phyloP scores from a whole-genome alignment of 2,113 vertebrate genomes.

The Albula glossodonta region DNA sequence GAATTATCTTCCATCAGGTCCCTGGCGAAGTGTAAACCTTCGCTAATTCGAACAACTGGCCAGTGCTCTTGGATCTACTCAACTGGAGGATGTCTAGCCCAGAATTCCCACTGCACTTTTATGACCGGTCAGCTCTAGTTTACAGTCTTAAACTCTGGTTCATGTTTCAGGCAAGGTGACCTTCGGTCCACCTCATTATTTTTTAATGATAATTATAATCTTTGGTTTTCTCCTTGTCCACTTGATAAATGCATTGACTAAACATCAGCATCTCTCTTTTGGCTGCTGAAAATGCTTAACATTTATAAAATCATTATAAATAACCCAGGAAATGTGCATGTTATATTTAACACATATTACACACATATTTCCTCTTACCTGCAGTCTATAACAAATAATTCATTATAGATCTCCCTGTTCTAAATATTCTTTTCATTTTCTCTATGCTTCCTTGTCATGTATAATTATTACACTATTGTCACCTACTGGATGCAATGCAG shows the following conservation, averaged over 20 bases:
- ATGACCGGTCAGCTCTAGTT: slow-evolving; percentile 2
- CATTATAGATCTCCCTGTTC: no score
- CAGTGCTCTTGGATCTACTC: not conserved
- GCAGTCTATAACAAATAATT: no score
- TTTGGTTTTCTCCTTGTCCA: not conserved
- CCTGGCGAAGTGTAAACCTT: not conserved
- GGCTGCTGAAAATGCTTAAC: not conserved
- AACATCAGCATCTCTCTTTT: not conserved
- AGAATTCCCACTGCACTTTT: not conserved
- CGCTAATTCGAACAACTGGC: not conserved
- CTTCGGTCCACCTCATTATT: not conserved
- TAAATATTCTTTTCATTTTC: no score
- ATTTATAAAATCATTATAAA: not conserved
- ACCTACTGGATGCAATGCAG: no score
- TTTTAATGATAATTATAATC: slow-evolving; percentile 13
- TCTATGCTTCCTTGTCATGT: no score
- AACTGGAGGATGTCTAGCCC: not conserved
- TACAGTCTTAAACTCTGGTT: not conserved
- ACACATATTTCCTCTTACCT: no score
- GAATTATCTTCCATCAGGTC: no score
- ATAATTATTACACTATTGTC: no score
- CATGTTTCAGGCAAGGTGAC: slow-evolving; percentile 10
- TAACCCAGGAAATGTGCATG: no score
- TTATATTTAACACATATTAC: no score
- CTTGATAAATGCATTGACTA: not conserved